Conservation (phyloP, 1,140 invertebrate genomes). For the Mamestra configurata region DNA sequence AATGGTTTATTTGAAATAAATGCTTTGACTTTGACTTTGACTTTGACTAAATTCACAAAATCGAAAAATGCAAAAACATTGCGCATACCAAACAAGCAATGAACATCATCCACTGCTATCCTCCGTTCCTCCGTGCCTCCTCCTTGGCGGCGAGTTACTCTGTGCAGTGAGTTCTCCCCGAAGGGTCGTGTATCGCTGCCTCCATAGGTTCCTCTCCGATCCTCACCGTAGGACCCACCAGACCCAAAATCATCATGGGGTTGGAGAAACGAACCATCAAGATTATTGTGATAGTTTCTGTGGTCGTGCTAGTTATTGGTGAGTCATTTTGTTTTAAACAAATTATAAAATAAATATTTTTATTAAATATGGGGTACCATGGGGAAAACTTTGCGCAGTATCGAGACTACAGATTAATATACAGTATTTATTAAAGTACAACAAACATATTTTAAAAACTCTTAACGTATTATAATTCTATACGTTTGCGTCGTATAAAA, state of each 20-base stretch:
- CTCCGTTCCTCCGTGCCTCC: not conserved
- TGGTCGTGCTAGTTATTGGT: constrained; percentile 73
- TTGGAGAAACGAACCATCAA: constrained; percentile 79
- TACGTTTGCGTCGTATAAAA: no score
- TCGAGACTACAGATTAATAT: no score
- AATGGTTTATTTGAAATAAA: no score
- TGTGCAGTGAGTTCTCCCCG: not conserved
- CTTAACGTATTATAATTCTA: no score
- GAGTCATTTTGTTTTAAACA: constrained; percentile 56
- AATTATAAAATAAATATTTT: no score
- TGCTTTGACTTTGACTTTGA: no score
- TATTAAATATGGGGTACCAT: no score
- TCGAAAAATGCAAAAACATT: no score
- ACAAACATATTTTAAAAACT: no score
- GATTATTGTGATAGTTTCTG: constrained; percentile 73
- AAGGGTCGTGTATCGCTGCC: constrained; percentile 24
- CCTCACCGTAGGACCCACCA: not conserved
- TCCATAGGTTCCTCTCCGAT: not conserved
- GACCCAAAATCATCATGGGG: constrained; percentile 64
- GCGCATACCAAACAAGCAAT: not conserved
- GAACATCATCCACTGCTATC: not conserved
- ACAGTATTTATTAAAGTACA: no score
- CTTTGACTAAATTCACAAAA: no score
- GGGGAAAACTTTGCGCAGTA: no score
- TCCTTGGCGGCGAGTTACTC: not conserved